Conservation (phyloP, 2,888 invertebrate genomes). For the Cheilosia vernalis region DNA sequence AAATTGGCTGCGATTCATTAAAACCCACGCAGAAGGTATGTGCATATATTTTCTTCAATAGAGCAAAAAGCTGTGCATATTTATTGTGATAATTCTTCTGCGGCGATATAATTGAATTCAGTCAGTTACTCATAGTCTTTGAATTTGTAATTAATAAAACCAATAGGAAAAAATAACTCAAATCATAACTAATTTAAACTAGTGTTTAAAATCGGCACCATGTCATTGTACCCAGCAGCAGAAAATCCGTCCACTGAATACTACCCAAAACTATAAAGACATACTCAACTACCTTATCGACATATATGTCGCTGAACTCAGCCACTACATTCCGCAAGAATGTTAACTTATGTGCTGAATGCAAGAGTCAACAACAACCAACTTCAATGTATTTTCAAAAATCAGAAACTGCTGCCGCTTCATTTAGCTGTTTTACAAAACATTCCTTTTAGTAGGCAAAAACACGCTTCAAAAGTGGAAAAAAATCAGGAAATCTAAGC, state of each 20-base stretch:
- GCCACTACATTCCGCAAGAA: conserved; percentile 19
- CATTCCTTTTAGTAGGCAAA: conserved; percentile 2
- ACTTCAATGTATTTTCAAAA: conserved; percentile 68
- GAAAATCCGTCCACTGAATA: neutral
- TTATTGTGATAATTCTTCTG: too few species aligned
- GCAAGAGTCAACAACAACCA: conserved; percentile 57
- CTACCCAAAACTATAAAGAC: neutral
- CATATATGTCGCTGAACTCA: conserved; percentile 5
- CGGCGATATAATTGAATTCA: too few species aligned
- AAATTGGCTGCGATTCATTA: too few species aligned
- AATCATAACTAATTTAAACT: too few species aligned
- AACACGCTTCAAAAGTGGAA: neutral
- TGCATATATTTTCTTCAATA: too few species aligned
- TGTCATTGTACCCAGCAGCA: too few species aligned
- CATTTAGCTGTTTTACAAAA: conserved; percentile 55
- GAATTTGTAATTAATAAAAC: too few species aligned
- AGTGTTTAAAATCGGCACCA: too few species aligned
- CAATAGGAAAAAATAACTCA: too few species aligned
- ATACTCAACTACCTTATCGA: conserved; percentile 29
- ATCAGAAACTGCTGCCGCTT: conserved; percentile 52
- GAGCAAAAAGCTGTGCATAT: too few species aligned
- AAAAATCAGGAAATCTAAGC: neutral
- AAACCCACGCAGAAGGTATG: too few species aligned
- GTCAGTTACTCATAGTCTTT: too few species aligned
- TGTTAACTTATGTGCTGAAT: conserved; percentile 57